Percentiles rank a stretch among this genome's conserved stretches.
Evolutionary conservation across 1,140 invertebrate genomes (phyloP).

Genomic region (Drepana arcuata): DNA sequence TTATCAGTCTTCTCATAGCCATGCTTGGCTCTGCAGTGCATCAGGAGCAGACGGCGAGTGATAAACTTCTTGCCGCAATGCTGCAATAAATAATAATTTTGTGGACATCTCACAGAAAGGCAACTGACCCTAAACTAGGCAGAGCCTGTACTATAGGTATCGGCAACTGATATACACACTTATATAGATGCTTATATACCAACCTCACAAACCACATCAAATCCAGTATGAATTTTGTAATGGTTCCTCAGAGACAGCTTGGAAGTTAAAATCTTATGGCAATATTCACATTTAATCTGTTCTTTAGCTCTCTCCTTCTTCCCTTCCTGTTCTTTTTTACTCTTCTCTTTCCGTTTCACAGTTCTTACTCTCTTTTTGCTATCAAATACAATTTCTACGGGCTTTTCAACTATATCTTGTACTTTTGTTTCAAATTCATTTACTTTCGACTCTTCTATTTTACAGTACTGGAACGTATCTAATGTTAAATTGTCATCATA

Average conservation of each 20-base stretch:
- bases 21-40: constrained; percentile 56
- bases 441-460: constrained; percentile 1
- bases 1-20: constrained; percentile 61
- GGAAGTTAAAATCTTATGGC: constrained; percentile 51
- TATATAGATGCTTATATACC: no score
- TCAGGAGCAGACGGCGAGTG: constrained; percentile 37
- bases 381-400: constrained; percentile 15
- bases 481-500: constrained; percentile 39
- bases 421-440: constrained; percentile 8
- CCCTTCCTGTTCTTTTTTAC: constrained; percentile 16
- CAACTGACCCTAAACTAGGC: no score
- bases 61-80: constrained; percentile 61
- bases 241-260: constrained; percentile 49
- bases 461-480: neutral
- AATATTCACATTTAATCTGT: constrained; percentile 53
- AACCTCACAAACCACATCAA: constrained; percentile 59
- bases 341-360: constrained; percentile 8
- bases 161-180: no score
- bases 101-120: no score
- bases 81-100: constrained; percentile 23
- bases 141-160: no score
- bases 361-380: constrained; percentile 16
- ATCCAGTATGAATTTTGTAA: constrained; percentile 60
- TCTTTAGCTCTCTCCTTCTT: constrained; percentile 26
- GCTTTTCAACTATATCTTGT: constrained; percentile 9